These are phyloP conservation scores for Pseudomyrmex dendroicus DNA, from an alignment of 1,140 invertebrate species.

Conservation along the genomic window DNA sequence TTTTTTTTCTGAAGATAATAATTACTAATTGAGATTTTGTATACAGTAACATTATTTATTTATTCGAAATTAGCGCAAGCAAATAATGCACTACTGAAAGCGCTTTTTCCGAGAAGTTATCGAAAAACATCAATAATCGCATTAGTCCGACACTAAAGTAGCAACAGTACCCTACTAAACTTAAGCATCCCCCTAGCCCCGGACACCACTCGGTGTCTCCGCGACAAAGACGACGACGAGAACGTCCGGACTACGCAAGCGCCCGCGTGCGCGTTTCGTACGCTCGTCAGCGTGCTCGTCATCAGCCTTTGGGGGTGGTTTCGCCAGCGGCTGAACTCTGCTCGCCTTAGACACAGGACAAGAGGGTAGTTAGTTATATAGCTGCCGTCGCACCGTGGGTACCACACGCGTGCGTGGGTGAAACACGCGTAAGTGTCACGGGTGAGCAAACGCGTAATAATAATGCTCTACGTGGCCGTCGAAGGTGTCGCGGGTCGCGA, in stretches of 20 bases:
- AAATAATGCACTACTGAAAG: neutral
- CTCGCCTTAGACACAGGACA: neutral
- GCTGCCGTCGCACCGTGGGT: neutral
- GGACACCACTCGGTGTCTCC: neutral
- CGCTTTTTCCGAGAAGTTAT: neutral
- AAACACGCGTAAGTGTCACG: conserved; percentile 55
- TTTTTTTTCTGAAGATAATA: neutral
- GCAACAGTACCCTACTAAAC: conserved; percentile 44
- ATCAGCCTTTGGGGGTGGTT: conserved; percentile 19
- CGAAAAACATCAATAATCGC: conserved; percentile 13
- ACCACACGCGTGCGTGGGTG: conserved; percentile 9
- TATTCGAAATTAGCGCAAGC: too few species aligned
- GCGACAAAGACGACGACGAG: conserved; percentile 18
- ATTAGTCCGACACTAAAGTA: conserved; percentile 5
- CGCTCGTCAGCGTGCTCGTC: conserved; percentile 33
- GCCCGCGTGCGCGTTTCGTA: conserved; percentile 6
- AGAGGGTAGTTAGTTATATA: conserved; percentile 8
- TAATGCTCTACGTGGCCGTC: conserved; percentile 70
- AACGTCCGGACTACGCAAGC: conserved; percentile 30
- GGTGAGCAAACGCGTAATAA: conserved; percentile 70
- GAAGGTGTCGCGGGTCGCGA: conserved; percentile 50
- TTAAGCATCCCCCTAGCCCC: conserved; percentile 30
- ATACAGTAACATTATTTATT: too few species aligned
- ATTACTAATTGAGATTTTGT: too few species aligned
- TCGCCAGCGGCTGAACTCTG: conserved; percentile 23